Evolutionary conservation across 2,888 invertebrate species (phyloP), one percentile per base, ranked within the genome.

Genomic region (Pseudococcus viburni): DNA sequence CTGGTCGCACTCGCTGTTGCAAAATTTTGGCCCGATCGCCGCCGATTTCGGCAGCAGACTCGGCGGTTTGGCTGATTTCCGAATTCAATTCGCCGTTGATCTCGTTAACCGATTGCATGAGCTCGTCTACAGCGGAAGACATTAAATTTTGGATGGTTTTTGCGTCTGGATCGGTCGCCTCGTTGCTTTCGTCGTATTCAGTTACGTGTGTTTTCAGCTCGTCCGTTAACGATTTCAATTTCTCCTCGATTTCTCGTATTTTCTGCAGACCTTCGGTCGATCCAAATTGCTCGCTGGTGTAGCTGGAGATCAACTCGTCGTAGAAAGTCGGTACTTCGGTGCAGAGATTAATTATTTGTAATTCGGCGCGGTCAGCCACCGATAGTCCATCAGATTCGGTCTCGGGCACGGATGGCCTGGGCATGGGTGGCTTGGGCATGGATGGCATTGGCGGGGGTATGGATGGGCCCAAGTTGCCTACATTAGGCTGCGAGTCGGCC

Each of bases 61-160:
- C 39, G 73, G 17, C 39, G 33, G 46, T 46, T 83, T 83, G 80
- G 46, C 46, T 46, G n/a, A 33, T 46, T 46, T 19, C 42, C 3
- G 42, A 6, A 33, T 83, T 46, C 11, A 83, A 83, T 46, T 83
- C 46, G 19, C 7, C 46, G 15, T 83, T 46, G 46, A 83, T 83
- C 5, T 83, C 3, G 46, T n/a, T 39, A 17, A 83, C 46, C 42
- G 80, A 83, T 19, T 83, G 80, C 17, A 83, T 12, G n/a, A 83
- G 80, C 22, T 83, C 80, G 80, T 83, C 46, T 42, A 83, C 80
- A 19, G 80, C 80, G 42, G 42, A 42, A 46, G 80, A 83, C 80
- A 83, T 83, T 83, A 83, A n/a, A 19, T 46, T 83, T 83, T 83
- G 80, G n/a, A 83, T n/a, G 19, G 42, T 83, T 19, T 46, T 3